A percentile compares a stretch with the other conserved stretches of the same genome.
These are phyloP conservation scores for Urophycis tenuis DNA, from an alignment of 2,797 vertebrate genomes.

Conservation along the genomic window DNA sequence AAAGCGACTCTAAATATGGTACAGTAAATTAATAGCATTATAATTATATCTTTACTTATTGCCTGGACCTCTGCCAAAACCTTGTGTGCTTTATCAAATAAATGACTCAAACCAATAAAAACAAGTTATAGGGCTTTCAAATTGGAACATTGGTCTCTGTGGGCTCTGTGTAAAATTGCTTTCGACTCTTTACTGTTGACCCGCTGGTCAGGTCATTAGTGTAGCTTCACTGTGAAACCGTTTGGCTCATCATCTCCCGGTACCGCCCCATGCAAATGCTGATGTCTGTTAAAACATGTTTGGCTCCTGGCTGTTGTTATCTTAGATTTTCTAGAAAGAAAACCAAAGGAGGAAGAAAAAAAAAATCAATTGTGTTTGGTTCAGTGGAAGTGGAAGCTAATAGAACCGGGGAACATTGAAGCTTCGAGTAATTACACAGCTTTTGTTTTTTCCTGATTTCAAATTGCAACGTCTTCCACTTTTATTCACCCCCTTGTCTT, in stretches of 20 bases:
- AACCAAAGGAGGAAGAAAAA: not conserved
- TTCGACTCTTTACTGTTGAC: conserved; percentile 61
- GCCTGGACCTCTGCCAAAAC: conserved; percentile 29
- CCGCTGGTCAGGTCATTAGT: conserved; percentile 59
- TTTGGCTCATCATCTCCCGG: conserved; percentile 37
- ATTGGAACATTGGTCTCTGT: conserved; percentile 58
- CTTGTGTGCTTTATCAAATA: conserved; percentile 54
- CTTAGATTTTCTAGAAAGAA: not conserved
- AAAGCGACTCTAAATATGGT: conserved; percentile 50
- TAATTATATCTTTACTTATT: conserved; percentile 42
- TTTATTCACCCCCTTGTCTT: not conserved
- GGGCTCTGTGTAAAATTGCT: conserved; percentile 67
- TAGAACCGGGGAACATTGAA: conserved; percentile 4
- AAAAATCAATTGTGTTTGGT: not conserved
- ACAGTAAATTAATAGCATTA: conserved; percentile 58
- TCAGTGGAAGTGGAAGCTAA: conserved; percentile 23
- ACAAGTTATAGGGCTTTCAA: conserved; percentile 56
- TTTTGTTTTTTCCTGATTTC: not conserved
- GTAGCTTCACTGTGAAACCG: conserved; percentile 51
- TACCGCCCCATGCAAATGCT: conserved; percentile 43
- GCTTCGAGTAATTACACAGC: conserved; percentile 3
- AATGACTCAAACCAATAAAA: conserved; percentile 60
- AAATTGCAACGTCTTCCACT: not conserved
- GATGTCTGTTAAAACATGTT: conserved; percentile 23
- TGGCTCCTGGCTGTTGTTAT: not conserved